Evolutionary conservation across 2,888 invertebrate genomes (phyloP), one percentile per base, ranked within the genome.

Genomic region (Drosophila multiciliata): DNA sequence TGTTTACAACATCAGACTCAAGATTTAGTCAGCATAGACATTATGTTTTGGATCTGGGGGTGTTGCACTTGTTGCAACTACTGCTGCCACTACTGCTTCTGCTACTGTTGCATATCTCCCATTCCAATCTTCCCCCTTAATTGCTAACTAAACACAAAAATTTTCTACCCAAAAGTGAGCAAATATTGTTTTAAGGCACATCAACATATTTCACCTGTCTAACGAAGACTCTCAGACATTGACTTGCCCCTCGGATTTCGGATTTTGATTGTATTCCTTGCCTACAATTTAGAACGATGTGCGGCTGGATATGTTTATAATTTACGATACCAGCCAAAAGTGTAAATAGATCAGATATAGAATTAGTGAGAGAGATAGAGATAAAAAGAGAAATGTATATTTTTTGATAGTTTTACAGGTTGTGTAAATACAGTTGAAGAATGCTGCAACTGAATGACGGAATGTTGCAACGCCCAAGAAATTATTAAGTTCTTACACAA

Each of bases 111-210:
- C 32, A 15, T 50, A 38, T 42, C 11, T 32, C 12, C 45, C 66
- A 32, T 4, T 17, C 50, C 40, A 77, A 50, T 12, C 48, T 54
- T 40, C 48, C 64, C 1, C 33, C 53, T 79, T 89, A 89, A 87
- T 87, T 86, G 86, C 83, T 88, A 88, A 87, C 81, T 69, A 87
- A 87, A 87, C 88, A 86, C 36, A 42, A 40, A 40, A 83, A 57
- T 57, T 58, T 61, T 73, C 57, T 57, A 64, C 40, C 69, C 66
- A 74, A 70, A 76, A 73, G 60, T 81, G 76, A 62, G 78, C 89
- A 85, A 85, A 85, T 85, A 85, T 85, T 85, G 75, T 88, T 86
- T 83, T 88, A 85, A 86, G 89, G 84, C 73, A 73, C 87, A 85
- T 86, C 84, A 78, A 81, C 84, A 83, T 85, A 88, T 85, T 81